Evolutionary conservation across 2,113 vertebrate species (phyloP).

Genomic region (Coracopsis vasa): DNA sequence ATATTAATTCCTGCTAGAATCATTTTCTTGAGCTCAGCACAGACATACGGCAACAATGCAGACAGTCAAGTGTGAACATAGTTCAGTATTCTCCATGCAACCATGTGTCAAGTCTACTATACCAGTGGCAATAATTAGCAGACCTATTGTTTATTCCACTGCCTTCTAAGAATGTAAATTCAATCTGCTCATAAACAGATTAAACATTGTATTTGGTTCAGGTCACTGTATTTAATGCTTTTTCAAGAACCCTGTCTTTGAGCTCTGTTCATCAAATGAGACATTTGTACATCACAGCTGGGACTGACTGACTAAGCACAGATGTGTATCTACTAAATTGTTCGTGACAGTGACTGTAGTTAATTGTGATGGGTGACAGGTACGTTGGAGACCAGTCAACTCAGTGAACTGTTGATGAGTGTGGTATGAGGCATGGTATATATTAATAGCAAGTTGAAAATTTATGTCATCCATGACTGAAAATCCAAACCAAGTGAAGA

Average conservation of each 20-base stretch:
- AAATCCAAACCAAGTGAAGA: slow-evolving; percentile 4
- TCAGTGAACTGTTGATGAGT: slow-evolving; percentile 23
- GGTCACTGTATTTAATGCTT: neutral
- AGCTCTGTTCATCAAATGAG: slow-evolving; percentile 27
- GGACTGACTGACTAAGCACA: slow-evolving; percentile 22
- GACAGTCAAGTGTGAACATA: neutral
- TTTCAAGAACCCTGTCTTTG: neutral
- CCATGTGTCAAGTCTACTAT: neutral
- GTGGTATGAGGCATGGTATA: neutral
- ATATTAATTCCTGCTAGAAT: neutral
- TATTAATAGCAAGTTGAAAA: slow-evolving; percentile 16
- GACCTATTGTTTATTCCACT: neutral
- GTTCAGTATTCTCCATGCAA: neutral
- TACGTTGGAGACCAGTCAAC: slow-evolving; percentile 20
- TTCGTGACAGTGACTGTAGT: slow-evolving; percentile 44
- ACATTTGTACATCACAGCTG: slow-evolving; percentile 8
- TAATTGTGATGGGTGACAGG: slow-evolving; percentile 62
- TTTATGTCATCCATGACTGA: neutral
- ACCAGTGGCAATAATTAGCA: neutral
- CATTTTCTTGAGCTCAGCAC: neutral
- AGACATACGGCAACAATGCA: neutral
- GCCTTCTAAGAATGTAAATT: neutral
- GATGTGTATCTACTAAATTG: slow-evolving; percentile 26
- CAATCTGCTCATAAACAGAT: neutral
- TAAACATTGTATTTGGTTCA: neutral